Conservation (phyloP, 2,113 vertebrate genomes). For the Helogale parvula region DNA sequence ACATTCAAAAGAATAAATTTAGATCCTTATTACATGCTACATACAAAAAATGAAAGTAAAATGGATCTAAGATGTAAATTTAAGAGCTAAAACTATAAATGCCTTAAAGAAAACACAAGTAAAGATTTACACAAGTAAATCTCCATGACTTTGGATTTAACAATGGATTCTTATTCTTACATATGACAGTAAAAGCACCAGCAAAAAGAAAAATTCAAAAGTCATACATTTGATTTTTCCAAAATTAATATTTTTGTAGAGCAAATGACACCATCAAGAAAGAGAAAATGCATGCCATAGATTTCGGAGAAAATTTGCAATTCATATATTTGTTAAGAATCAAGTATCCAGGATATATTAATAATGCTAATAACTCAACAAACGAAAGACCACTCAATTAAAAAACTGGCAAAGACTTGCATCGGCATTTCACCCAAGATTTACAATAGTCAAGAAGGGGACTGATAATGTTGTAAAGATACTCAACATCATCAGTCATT, state of each 20-base stretch:
- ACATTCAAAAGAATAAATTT: background rate
- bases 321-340: background rate
- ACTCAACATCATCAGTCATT: background rate
- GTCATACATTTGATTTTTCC: background rate
- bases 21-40: background rate
- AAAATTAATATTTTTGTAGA: background rate
- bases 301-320: background rate
- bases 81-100: background rate
- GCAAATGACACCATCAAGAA: background rate
- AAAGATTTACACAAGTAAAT: too few species aligned
- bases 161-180: background rate
- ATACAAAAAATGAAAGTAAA: background rate
- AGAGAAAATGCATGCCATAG: background rate
- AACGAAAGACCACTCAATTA: background rate
- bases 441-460: background rate
- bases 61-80: background rate
- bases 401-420: background rate
- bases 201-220: background rate
- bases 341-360: background rate
- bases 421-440: background rate
- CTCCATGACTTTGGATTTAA: background rate
- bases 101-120: too few species aligned
- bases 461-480: background rate
- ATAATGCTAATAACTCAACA: background rate
- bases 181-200: background rate